Evolutionary conservation across 1,140 invertebrate genomes (phyloP), one percentile per base, ranked within the genome.

Genomic region (Tetramorium alpestre): DNA sequence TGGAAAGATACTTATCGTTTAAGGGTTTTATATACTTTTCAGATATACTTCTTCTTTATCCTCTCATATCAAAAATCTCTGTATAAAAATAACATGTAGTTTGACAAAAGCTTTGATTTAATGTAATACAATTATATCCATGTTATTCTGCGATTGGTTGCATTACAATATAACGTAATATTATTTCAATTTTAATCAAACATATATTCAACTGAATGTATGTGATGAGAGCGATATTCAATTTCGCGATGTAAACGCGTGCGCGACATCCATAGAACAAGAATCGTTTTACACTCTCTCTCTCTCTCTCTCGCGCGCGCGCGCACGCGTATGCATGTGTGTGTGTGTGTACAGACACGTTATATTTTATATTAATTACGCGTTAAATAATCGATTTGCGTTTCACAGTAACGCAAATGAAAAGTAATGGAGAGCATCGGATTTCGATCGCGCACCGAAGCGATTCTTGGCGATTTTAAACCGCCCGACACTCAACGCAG

Each of bases 1-100:
- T 97, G 49, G 16, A 78, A 49, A 64, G 7, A 44, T 49, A 49
- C 33, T 41, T 33, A 11, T 51, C n/a, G n/a, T 16, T 56, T 49
- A n/a, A 28, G 6, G 13, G 60, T 60, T 51, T 60, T 33, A 28
- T 4, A 10, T 0, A 33, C 33, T 33, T 33, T 33, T 2, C 28
- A 28, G 1, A 73, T 13, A 73, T 13, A 13, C 10, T 84, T 28
- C 56, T 41, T 44, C 13, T 70, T 56, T 3, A 18, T 56, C 7
- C 7, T 28, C 8, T 70, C 7, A 33, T 33, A 38, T 51, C 22
- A 22, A 22, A 22, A 22, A 22, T 22, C 22, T 22, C 1, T 25
- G 22, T 51, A 44, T 67, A 51, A 51, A 67, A 51, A 67, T 16
- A 78, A 22, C 28, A 8, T 33, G 22, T 49, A 33, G 25, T 38